These are phyloP conservation scores for Nibea coibor DNA, from an alignment of 2,113 vertebrate species.

Conservation along the genomic window DNA sequence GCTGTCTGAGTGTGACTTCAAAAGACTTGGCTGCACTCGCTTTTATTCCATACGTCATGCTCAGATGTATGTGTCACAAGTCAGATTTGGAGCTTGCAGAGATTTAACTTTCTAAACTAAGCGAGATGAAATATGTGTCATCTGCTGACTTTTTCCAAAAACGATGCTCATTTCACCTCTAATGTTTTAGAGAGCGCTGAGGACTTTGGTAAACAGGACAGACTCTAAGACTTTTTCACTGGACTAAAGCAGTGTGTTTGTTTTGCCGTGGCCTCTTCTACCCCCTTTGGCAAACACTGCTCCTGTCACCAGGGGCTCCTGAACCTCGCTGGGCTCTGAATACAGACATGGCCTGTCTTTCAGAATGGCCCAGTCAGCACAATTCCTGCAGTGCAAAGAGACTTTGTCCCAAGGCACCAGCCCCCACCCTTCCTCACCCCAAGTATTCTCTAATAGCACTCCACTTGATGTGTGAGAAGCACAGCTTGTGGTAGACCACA, in stretches of 20 bases:
- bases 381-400: conserved; percentile 65
- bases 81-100: conserved; percentile 33
- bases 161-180: conserved; percentile 33
- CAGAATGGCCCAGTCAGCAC: conserved; percentile 71
- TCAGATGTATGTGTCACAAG: conserved; percentile 48
- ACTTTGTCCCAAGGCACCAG: conserved; percentile 49
- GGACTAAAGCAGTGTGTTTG: conserved; percentile 42
- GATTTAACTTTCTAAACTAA: conserved; percentile 22
- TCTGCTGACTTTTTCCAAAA: conserved; percentile 1
- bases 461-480: conserved; percentile 78
- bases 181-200: conserved; percentile 9
- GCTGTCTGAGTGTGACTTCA: conserved; percentile 38
- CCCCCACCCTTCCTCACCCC: conserved; percentile 52
- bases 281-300: conserved; percentile 54
- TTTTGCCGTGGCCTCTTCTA: conserved; percentile 50
- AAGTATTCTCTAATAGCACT: conserved; percentile 73
- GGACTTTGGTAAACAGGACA: conserved; percentile 32
- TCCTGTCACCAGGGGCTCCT: conserved; percentile 51
- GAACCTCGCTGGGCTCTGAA: conserved; percentile 61
- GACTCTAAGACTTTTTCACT: conserved; percentile 18
- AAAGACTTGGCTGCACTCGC: conserved; percentile 33
- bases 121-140: conserved; percentile 3
- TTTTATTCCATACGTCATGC: conserved; percentile 43
- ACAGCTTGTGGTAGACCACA: conserved; percentile 77
- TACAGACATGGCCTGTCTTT: conserved; percentile 64